These are phyloP conservation scores for Cyphomyrmex costatus DNA, from an alignment of 1,140 invertebrate genomes.

Conservation along the genomic window DNA sequence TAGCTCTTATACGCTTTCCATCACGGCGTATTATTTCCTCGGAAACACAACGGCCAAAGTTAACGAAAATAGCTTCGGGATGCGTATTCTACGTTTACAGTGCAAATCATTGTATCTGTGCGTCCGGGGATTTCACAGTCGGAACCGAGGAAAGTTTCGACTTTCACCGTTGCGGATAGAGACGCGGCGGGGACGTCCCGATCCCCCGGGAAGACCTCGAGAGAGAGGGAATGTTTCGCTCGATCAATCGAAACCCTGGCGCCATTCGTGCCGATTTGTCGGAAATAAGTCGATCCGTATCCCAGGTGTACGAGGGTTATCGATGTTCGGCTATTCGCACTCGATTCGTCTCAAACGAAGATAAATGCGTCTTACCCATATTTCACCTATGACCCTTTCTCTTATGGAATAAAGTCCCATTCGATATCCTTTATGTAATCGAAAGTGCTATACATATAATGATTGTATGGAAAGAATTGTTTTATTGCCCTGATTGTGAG, in stretches of 20 bases:
- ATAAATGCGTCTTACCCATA: constrained; percentile 73
- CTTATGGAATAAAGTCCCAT: neutral
- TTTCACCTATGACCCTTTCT: constrained; percentile 65
- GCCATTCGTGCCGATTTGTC: constrained; percentile 74
- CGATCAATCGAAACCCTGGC: constrained; percentile 71
- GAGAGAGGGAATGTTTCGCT: constrained; percentile 57
- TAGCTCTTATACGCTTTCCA: neutral
- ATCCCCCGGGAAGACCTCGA: constrained; percentile 53
- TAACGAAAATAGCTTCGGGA: constrained; percentile 40
- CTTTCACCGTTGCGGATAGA: constrained; percentile 45
- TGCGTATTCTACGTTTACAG: constrained; percentile 40
- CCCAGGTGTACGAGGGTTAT: constrained; percentile 76
- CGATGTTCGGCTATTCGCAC: constrained; percentile 73
- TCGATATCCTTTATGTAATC: constrained; percentile 13
- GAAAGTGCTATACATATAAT: neutral
- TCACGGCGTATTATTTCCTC: constrained; percentile 2
- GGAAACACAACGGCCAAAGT: constrained; percentile 34
- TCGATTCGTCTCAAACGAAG: constrained; percentile 76
- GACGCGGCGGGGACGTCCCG: neutral
- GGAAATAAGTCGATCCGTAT: constrained; percentile 75
- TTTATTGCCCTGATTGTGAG: too few relatives aligned
- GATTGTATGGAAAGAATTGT: too few relatives aligned
- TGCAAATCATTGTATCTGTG: constrained; percentile 45
- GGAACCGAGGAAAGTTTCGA: constrained; percentile 55
- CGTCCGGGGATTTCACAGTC: constrained; percentile 45